phyloP scores from a whole-genome alignment of 2,888 invertebrate species.

The Eupithecia abbreviata region DNA sequence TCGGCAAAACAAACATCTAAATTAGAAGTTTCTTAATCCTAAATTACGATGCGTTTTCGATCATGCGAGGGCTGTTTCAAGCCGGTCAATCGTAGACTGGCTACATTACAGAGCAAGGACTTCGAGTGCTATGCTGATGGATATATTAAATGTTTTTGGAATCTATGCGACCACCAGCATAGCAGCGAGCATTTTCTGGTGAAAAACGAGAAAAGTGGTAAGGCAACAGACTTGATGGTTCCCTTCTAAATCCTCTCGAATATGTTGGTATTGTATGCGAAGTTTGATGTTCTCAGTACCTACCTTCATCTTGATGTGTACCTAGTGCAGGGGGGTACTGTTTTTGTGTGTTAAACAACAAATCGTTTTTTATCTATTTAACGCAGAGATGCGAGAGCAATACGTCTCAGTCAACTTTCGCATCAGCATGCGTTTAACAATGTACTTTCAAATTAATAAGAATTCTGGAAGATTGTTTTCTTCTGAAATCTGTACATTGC shows the following conservation, averaged over 20 bases:
- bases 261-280: neutral
- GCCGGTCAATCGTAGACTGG: constrained; percentile 59
- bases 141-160: constrained; percentile 76
- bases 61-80: constrained; percentile 61
- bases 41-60: constrained; percentile 49
- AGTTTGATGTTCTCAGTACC: neutral
- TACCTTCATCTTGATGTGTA: too few species aligned
- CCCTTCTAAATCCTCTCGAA: neutral
- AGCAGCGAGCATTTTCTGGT: constrained; percentile 50
- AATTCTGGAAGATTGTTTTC: too few species aligned
- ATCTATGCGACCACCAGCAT: constrained; percentile 67
- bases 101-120: constrained; percentile 59
- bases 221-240: neutral
- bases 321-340: too few species aligned
- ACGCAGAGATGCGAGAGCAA: too few species aligned
- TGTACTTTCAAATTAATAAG: too few species aligned
- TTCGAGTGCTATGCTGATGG: constrained; percentile 70
- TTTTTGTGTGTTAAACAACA: too few species aligned
- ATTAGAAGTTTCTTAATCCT: constrained; percentile 22
- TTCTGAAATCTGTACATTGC: too few species aligned
- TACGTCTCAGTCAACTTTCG: too few species aligned
- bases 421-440: too few species aligned
- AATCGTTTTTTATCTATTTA: too few species aligned
- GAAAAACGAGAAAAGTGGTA: constrained; percentile 36
- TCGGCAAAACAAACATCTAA: constrained; percentile 21